Evolutionary conservation across 2,113 vertebrate genomes (phyloP).

Genomic region (Crypturellus undulatus): DNA sequence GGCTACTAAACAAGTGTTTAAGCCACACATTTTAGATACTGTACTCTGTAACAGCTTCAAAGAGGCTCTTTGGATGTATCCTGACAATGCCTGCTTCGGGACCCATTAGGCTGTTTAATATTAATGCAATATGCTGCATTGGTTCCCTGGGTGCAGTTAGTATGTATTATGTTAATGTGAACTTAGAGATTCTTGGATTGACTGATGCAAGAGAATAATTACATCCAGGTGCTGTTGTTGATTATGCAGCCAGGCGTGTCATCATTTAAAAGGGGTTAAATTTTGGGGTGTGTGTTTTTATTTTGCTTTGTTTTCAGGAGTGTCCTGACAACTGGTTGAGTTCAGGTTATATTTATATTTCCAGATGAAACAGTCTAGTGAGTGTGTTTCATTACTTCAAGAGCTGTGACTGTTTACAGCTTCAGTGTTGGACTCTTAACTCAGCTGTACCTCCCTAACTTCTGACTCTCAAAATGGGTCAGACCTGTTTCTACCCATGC

Average conservation of each 20-base stretch:
- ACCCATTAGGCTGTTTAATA: neutral
- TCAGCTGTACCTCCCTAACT: neutral
- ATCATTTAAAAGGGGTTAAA: neutral
- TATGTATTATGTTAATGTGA: neutral
- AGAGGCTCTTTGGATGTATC: neutral
- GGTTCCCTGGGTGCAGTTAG: conserved; percentile 12
- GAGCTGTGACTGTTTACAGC: neutral
- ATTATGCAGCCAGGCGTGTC: neutral
- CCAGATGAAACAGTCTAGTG: neutral
- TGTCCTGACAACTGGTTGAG: neutral
- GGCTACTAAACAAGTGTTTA: conserved; percentile 22
- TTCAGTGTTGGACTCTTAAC: neutral
- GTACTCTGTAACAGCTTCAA: neutral
- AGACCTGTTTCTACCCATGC: rapidly evolving
- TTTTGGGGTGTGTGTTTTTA: neutral
- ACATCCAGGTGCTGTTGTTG: neutral
- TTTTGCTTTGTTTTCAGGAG: neutral
- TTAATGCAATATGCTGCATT: neutral
- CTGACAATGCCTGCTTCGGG: neutral
- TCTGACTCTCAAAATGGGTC: neutral
- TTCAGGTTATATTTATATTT: neutral
- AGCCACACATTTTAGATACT: conserved; percentile 25
- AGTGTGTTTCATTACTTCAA: neutral
- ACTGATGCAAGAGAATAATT: neutral
- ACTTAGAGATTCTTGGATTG: neutral